Percentiles rank a stretch among this genome's conserved stretches.
Conservation (phyloP, 2,113 vertebrate genomes). For the Machaerirhynchus nigripectus region DNA sequence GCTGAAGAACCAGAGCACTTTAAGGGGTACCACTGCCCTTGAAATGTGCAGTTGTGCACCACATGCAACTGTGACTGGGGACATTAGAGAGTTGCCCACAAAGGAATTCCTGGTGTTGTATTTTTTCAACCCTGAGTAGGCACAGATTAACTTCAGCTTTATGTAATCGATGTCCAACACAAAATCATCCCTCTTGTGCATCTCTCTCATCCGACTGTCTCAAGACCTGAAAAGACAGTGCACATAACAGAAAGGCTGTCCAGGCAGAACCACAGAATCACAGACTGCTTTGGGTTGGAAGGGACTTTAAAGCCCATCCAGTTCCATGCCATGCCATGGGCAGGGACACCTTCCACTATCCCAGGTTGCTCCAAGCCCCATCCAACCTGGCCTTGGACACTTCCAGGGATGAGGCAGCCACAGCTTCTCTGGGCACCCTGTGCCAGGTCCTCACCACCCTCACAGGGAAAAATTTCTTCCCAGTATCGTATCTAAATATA, state of each 20-base stretch:
- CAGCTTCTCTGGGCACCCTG: not conserved
- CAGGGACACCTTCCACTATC: not conserved
- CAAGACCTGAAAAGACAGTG: not conserved
- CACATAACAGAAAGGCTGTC: not conserved
- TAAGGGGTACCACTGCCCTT: not conserved
- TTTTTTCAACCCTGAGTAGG: not conserved
- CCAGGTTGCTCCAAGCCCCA: rapidly evolving
- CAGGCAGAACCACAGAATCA: not conserved
- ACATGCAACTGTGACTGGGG: not conserved
- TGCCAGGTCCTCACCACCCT: not conserved
- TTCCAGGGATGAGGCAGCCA: not conserved
- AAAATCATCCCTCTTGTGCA: not conserved
- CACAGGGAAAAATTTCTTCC: not conserved
- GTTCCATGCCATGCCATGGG: not conserved
- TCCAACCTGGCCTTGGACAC: not conserved
- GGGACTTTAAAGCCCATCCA: not conserved
- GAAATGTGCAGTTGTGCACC: not conserved
- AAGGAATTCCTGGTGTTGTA: not conserved
- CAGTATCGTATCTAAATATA: not conserved
- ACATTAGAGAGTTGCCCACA: not conserved
- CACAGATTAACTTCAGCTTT: not conserved
- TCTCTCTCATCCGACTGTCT: not conserved
- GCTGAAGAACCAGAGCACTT: not conserved
- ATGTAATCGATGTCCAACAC: not conserved
- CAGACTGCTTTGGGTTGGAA: not conserved